phyloP scores from a whole-genome alignment of 2,797 vertebrate genomes.

The Sebastes trivittatus region DNA sequence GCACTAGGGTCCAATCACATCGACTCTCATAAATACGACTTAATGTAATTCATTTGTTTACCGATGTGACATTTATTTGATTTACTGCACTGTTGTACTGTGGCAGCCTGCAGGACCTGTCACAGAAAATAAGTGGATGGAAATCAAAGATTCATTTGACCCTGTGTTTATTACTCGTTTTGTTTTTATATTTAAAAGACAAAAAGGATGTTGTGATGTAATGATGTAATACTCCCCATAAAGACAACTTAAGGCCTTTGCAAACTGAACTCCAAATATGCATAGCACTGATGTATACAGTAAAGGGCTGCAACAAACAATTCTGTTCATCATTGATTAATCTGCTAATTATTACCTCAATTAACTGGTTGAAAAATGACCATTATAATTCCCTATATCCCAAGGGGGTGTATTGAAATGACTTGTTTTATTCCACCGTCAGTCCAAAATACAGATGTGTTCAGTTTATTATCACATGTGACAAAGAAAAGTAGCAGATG shows the following conservation, averaged over 20 bases:
- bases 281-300: not conserved
- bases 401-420: too few species aligned
- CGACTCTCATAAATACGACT: slow-evolving; percentile 4
- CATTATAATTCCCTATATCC: too few species aligned
- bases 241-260: not conserved
- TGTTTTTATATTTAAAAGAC: not conserved
- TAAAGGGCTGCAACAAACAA: too few species aligned
- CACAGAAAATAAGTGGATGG: not conserved
- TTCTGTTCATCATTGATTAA: too few species aligned
- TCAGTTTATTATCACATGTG: too few species aligned
- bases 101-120: not conserved
- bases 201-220: not conserved
- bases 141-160: not conserved
- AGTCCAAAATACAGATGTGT: too few species aligned
- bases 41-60: slow-evolving; percentile 8
- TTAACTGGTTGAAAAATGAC: too few species aligned
- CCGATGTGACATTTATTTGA: not conserved
- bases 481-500: not conserved
- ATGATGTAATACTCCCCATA: not conserved
- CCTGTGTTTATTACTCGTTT: not conserved
- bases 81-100: not conserved
- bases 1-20: not conserved
- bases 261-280: not conserved
- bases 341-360: too few species aligned
- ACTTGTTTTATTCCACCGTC: too few species aligned